Conservation (phyloP, 2,113 vertebrate genomes). For the Fregata magnificens region DNA sequence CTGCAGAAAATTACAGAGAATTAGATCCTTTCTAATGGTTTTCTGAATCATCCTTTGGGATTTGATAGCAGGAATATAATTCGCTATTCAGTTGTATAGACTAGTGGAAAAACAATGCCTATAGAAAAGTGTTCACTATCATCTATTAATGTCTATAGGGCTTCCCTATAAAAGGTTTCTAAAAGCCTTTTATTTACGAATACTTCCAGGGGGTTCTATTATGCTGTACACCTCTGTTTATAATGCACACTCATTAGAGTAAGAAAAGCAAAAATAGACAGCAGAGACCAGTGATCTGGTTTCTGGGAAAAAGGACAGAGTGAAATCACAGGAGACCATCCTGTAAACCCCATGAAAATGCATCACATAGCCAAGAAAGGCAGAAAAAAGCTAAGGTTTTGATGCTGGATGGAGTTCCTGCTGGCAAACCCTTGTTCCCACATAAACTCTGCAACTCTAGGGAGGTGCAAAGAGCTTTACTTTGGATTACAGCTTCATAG, state of each 20-base stretch:
- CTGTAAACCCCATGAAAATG: background rate
- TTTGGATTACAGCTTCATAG: background rate
- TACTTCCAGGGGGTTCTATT: background rate
- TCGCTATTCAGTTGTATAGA: constrained; percentile 4
- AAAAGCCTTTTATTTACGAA: constrained; percentile 28
- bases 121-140: constrained; percentile 5
- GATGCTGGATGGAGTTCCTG: background rate
- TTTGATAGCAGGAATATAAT: constrained; percentile 46
- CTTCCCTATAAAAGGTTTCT: constrained; percentile 4
- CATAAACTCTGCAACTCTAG: background rate
- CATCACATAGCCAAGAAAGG: background rate
- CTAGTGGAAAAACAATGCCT: constrained; percentile 7
- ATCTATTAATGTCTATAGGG: background rate
- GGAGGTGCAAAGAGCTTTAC: background rate
- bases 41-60: constrained; percentile 36
- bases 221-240: background rate
- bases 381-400: background rate
- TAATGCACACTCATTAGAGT: background rate
- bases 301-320: background rate
- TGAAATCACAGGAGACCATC: background rate
- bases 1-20: constrained; percentile 52
- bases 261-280: background rate
- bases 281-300: background rate
- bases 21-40: constrained; percentile 47
- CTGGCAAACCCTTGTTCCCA: background rate